Percentiles rank a stretch among this genome's conserved stretches.
These are phyloP conservation scores for Heliconius ismenius DNA, from an alignment of 2,888 invertebrate genomes.

Conservation along the genomic window DNA sequence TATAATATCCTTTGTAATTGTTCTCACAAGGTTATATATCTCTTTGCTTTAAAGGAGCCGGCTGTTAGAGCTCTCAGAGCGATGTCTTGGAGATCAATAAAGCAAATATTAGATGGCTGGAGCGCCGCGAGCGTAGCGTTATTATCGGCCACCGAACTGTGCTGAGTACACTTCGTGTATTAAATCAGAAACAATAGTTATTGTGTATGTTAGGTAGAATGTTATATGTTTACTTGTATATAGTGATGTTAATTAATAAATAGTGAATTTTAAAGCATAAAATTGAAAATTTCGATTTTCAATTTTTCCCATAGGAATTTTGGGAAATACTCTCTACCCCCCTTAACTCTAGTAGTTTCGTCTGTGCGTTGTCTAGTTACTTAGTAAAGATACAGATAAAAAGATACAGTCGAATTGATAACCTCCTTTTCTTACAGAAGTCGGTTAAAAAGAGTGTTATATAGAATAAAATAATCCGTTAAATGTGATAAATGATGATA, in stretches of 20 bases:
- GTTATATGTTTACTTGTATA: neutral
- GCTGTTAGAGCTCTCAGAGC: neutral
- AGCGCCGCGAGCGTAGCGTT: conserved; percentile 21
- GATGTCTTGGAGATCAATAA: conserved; percentile 23
- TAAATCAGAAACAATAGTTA: conserved; percentile 10
- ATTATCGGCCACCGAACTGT: conserved; percentile 20
- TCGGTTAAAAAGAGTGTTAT: too few relatives aligned
- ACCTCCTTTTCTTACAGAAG: too few relatives aligned
- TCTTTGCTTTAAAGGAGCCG: neutral
- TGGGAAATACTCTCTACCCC: too few relatives aligned
- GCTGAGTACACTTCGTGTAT: conserved; percentile 12
- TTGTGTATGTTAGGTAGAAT: neutral
- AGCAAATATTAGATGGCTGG: conserved; percentile 16
- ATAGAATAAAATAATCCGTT: too few relatives aligned
- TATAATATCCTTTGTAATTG: conserved; percentile 1
- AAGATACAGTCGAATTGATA: too few relatives aligned
- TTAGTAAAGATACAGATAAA: too few relatives aligned
- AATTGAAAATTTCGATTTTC: too few relatives aligned
- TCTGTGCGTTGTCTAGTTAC: too few relatives aligned
- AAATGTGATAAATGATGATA: too few relatives aligned
- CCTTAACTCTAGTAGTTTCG: too few relatives aligned
- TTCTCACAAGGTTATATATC: neutral
- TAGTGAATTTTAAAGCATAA: too few relatives aligned
- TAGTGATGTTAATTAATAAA: neutral
- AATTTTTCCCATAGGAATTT: too few relatives aligned